A percentile compares a stretch with the other conserved stretches of the same genome.
Evolutionary conservation across 2,888 invertebrate genomes (phyloP).

Genomic region (Caenorhabditis wallacei): DNA sequence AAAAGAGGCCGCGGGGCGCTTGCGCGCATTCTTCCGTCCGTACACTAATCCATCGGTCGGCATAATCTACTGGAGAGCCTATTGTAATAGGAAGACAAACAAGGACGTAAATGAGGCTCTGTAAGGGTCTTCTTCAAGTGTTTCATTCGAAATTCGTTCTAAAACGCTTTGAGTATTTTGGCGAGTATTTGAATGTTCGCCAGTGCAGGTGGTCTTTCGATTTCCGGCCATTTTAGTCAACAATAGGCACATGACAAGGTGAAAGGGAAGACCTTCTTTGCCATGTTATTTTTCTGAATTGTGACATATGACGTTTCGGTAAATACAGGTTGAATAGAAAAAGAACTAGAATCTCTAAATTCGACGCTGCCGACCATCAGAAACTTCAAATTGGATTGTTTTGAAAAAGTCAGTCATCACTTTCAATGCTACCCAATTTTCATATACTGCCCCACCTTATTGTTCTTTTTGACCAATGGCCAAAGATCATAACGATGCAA

Average conservation of each 20-base stretch:
- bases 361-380: not conserved
- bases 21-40: constrained; percentile 35
- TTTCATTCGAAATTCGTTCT: constrained; percentile 48
- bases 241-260: constrained; percentile 37
- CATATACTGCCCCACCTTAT: not conserved
- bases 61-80: constrained; percentile 56
- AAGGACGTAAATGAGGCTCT: constrained; percentile 46
- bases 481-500: not conserved
- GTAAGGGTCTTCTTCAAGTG: constrained; percentile 27
- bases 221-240: constrained; percentile 39
- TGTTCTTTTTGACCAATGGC: constrained; percentile 14
- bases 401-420: constrained; percentile 17
- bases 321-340: constrained; percentile 32
- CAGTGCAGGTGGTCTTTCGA: constrained; percentile 33
- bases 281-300: constrained; percentile 24
- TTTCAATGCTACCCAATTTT: constrained; percentile 11
- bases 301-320: constrained; percentile 55
- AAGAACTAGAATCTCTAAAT: constrained; percentile 38
- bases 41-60: constrained; percentile 54
- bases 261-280: constrained; percentile 27
- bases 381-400: constrained; percentile 54
- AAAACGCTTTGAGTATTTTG: constrained; percentile 10
- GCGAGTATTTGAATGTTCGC: not conserved
- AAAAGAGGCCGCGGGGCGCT: constrained; percentile 50
- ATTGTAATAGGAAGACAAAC: constrained; percentile 60